Evolutionary conservation across 2,888 invertebrate species (phyloP), one percentile per base, ranked within the genome.

Genomic region (Protophormia terraenovae): DNA sequence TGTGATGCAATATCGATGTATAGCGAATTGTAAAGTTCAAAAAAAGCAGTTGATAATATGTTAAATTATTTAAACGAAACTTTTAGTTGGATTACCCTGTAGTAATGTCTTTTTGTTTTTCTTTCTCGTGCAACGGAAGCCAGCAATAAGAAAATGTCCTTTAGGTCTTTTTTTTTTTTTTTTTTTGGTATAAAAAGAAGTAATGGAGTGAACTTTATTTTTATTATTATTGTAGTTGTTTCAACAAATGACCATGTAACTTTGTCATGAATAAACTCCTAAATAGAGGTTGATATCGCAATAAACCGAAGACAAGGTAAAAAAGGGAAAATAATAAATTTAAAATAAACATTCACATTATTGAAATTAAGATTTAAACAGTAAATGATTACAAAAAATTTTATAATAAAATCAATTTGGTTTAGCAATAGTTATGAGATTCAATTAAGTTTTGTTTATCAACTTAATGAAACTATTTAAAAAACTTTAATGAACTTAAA

Each of bases 151-250:
- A 77, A 78, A 78, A 81, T 79, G 78, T 77, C 71, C 75, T 85
- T 62, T 67, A 27, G 27, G 16, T 69, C 60, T 27, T 38, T 75
- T 60, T 50, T 47, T 60, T 38, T 16, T 32, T 45, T n/a, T 67
- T 55, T 22, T 35, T 19, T 35, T 5, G 77, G 69, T 81, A 75
- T 86, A 22, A 47, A 35, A 27, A 87, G 84, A 88, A 88, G 90
- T 91, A 90, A 90, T 90, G 90, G 91, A 90, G 89, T 91, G 90
- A 89, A 91, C 88, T 90, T 88, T 89, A 90, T 90, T 91, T 91
- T 90, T 87, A 87, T 88, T 89, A 89, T 91, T 89, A 83, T 87
- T 87, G 87, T 87, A 88, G 87, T 80, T 82, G 86, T 84, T 86
- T 60, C 62, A 60, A 27, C 53, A 83, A 79, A 79, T 69, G 80